A percentile compares a stretch with the other conserved stretches of the same genome.
Conservation (phyloP, 2,888 invertebrate species). For the Leucophenga montana region DNA sequence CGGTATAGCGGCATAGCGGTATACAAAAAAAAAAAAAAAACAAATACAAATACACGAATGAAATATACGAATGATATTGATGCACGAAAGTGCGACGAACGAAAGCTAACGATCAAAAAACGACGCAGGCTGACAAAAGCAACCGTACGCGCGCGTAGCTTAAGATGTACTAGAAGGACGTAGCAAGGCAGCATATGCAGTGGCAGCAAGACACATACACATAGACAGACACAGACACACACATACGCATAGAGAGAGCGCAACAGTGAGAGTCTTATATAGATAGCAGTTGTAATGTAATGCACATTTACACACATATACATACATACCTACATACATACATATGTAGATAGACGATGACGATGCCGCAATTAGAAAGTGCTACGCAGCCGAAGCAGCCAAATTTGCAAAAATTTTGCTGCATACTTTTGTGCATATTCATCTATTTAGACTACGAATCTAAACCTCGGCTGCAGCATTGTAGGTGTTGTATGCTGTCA, state of each 20-base stretch:
- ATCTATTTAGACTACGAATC: no score
- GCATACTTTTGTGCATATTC: not conserved
- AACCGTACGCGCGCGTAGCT: conserved; percentile 65
- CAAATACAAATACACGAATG: conserved; percentile 20
- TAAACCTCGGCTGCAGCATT: not conserved
- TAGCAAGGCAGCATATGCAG: conserved; percentile 58
- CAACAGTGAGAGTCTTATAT: not conserved
- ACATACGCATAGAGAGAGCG: not conserved
- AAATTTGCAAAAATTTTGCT: not conserved
- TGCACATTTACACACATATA: no score
- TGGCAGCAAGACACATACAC: conserved; percentile 34
- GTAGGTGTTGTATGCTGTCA: not conserved
- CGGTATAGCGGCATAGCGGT: conserved; percentile 39
- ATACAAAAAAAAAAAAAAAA: no score
- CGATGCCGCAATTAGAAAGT: not conserved
- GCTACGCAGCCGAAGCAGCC: not conserved
- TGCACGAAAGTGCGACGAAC: conserved; percentile 22
- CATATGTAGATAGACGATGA: no score
- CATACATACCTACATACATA: no score
- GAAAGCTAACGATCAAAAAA: conserved; percentile 30
- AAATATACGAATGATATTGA: conserved; percentile 7
- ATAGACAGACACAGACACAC: conserved; percentile 25
- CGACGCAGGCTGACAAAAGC: conserved; percentile 49
- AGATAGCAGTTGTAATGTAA: no score
- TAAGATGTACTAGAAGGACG: conserved; percentile 67